phyloP scores from a whole-genome alignment of 2,797 vertebrate species.

The Lophotriccus pileatus region DNA sequence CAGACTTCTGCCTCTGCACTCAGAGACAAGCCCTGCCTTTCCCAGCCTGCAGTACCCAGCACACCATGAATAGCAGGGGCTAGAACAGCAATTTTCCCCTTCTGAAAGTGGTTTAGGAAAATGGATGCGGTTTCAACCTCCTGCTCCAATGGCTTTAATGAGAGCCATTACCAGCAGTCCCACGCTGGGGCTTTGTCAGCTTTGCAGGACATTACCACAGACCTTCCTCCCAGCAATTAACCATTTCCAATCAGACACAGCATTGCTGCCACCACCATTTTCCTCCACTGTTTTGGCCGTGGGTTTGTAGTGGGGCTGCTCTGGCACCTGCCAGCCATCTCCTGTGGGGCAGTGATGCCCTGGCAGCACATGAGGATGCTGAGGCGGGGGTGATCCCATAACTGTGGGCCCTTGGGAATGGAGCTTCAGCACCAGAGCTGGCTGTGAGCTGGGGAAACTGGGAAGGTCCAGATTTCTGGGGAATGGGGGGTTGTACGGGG shows the following conservation, averaged over 20 bases:
- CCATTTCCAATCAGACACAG: background rate
- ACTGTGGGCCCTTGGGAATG: rapidly evolving
- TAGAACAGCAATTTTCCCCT: background rate
- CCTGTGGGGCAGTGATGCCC: background rate
- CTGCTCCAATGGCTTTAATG: constrained; percentile 10
- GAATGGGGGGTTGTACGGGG: rapidly evolving
- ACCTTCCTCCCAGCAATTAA: background rate
- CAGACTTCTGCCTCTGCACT: background rate
- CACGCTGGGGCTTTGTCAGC: background rate
- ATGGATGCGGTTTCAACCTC: background rate
- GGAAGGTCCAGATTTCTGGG: background rate
- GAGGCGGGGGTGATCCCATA: rapidly evolving
- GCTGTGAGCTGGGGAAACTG: background rate
- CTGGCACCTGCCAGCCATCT: background rate
- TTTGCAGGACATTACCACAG: background rate
- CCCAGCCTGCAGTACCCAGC: background rate
- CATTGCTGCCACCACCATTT: background rate
- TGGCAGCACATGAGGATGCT: rapidly evolving
- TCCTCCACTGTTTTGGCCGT: rapidly evolving
- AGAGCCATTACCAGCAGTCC: background rate
- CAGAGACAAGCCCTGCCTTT: background rate
- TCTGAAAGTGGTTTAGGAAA: background rate
- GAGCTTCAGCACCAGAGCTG: background rate
- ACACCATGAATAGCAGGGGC: background rate
- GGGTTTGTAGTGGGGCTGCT: background rate